These are phyloP conservation scores for Varanus komodoensis DNA, from an alignment of 2,113 vertebrate species.

Conservation along the genomic window DNA sequence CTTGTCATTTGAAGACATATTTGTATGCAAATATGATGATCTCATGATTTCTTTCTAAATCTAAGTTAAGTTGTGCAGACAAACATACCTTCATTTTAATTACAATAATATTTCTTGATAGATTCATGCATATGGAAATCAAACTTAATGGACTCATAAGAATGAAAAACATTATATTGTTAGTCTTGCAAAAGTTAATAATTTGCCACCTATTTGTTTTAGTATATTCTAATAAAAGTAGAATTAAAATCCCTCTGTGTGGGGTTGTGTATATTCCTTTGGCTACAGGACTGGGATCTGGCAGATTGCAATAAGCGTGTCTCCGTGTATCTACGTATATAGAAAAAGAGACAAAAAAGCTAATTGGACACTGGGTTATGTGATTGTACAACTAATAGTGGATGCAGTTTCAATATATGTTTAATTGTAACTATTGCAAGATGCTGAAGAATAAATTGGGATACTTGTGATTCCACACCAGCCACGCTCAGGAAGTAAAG, in stretches of 20 bases:
- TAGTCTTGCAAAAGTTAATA: not conserved
- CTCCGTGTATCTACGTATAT: too few species aligned
- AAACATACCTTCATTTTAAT: not conserved
- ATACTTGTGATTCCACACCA: too few species aligned
- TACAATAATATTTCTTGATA: not conserved
- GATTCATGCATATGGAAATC: not conserved
- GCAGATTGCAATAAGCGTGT: conserved; percentile 57
- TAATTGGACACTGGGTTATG: too few species aligned
- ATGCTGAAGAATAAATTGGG: too few species aligned
- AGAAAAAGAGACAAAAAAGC: too few species aligned
- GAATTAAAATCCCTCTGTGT: not conserved
- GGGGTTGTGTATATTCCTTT: conserved; percentile 46
- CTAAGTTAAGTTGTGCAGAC: not conserved
- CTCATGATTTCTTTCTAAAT: not conserved
- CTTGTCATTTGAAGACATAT: not conserved
- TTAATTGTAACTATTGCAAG: too few species aligned
- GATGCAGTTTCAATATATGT: too few species aligned
- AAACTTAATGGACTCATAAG: not conserved
- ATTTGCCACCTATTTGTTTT: not conserved
- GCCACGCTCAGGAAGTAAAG: too few species aligned
- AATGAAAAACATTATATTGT: not conserved
- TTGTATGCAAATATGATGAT: not conserved
- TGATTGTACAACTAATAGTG: too few species aligned
- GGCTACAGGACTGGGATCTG: conserved; percentile 52
- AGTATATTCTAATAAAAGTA: not conserved